Evolutionary conservation across 2,113 vertebrate species (phyloP).

Genomic region (Anser cygnoides): DNA sequence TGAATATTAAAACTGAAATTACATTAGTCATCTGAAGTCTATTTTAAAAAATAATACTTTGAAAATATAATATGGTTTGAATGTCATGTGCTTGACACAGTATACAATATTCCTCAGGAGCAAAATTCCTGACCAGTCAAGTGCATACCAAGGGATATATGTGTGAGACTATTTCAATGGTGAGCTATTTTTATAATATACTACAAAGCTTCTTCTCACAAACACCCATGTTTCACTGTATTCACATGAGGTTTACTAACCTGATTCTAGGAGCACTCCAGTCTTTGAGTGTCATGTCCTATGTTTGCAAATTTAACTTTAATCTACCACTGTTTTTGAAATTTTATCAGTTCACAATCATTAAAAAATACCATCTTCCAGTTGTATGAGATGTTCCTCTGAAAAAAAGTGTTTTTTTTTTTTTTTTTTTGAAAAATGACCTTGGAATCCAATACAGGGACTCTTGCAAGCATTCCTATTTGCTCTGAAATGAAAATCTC

Average conservation of each 20-base stretch:
- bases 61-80: background rate
- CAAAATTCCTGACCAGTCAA: slow-evolving; percentile 2
- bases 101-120: background rate
- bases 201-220: background rate
- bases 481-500: background rate
- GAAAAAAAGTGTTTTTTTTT: background rate
- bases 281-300: background rate
- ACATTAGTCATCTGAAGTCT: background rate
- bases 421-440: background rate
- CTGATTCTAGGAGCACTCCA: background rate
- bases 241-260: background rate
- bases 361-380: background rate
- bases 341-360: background rate
- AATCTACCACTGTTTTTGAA: background rate
- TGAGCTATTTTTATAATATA: background rate
- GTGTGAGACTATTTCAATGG: background rate
- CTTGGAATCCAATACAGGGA: background rate
- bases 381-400: background rate
- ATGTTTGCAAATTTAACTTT: background rate
- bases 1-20: background rate
- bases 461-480: background rate
- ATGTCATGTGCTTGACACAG: background rate
- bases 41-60: background rate
- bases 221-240: background rate
- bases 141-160: background rate